Evolutionary conservation across 2,797 vertebrate species (phyloP).

Genomic region (Petrocephalus sullivani): DNA sequence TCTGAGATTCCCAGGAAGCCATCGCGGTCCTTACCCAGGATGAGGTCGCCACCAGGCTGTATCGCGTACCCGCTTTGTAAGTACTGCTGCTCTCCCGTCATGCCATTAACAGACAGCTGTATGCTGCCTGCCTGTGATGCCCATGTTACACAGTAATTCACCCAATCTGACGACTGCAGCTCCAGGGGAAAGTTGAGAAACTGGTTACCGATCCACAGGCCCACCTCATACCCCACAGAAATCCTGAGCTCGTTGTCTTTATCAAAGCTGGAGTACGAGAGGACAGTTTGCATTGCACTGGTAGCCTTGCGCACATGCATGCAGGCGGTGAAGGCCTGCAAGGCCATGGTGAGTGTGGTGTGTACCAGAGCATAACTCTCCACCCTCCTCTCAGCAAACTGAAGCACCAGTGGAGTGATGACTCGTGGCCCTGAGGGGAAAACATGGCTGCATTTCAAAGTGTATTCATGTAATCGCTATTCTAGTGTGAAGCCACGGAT

Average conservation of each 20-base stretch:
- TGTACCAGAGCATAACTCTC: slow-evolving; percentile 61
- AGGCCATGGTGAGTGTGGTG: slow-evolving; percentile 46
- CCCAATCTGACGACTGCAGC: slow-evolving; percentile 53
- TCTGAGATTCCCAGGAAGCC: slow-evolving; percentile 66
- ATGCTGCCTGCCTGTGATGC: slow-evolving; percentile 54
- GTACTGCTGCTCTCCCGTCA: slow-evolving; percentile 53
- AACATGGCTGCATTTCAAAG: slow-evolving; percentile 14
- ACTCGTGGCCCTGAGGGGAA: slow-evolving; percentile 40
- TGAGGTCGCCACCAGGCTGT: slow-evolving; percentile 50
- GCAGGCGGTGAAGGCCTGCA: slow-evolving; percentile 68
- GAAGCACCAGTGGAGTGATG: slow-evolving; percentile 65
- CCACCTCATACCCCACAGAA: slow-evolving; percentile 57
- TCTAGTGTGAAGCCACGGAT: not conserved
- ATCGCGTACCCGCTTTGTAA: slow-evolving; percentile 53
- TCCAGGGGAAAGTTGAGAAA: slow-evolving; percentile 65
- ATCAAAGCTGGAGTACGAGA: slow-evolving; percentile 65
- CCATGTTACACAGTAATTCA: slow-evolving; percentile 74
- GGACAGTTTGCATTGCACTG: slow-evolving; percentile 52
- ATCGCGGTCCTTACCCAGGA: slow-evolving; percentile 71
- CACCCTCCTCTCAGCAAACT: slow-evolving; percentile 57
- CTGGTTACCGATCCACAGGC: slow-evolving; percentile 67
- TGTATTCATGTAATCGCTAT: not conserved
- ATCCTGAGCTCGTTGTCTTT: slow-evolving; percentile 67
- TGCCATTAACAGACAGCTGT: slow-evolving; percentile 67
- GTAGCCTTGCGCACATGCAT: slow-evolving; percentile 58